Evolutionary conservation across 1,140 invertebrate species (phyloP), one percentile per base, ranked within the genome.

Genomic region (Rhynchophorus ferrugineus): DNA sequence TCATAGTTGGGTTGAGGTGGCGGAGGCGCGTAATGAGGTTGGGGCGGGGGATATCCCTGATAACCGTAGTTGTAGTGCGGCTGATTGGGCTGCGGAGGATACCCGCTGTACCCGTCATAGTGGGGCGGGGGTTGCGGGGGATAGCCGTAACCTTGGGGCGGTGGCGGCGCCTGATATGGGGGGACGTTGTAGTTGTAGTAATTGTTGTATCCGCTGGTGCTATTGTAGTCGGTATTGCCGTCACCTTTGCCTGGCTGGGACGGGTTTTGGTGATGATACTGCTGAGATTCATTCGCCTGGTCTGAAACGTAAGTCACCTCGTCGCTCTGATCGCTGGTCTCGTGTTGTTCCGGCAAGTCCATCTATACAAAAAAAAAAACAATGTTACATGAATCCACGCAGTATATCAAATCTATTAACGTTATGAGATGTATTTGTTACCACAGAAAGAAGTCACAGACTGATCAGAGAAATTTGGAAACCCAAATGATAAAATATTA

Each of bases 1-100:
- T 62, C 51, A 44, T 62, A 61, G 2, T 55, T 58, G 7, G 58
- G 55, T 34, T 64, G 60, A 13, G 64, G 57, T 34, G 63, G 63
- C 17, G 61, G 61, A 18, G 63, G 48, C 11, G 59, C 59, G 52
- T 62, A 61, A 29, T 61, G 61, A 38, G 53, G 60, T 22, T 62
- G 62, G 0, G 58, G 48, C 20, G 63, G 63, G 0, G 65, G 56
- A 44, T 62, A 61, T 39, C 56, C 61, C 37, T 66, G 64, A 22
- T 59, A 58, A 24, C 60, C 55, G 41, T 63, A 67, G 47, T 62
- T 65, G 41, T 66, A 66, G 39, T 65, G 67, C 3, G 62, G 67
- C 43, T 58, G 60, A 37, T 59, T 60, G 0, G 51, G 49, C 39
- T 53, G 58, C 34, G 59, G 67, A 0, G 55, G 49, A 43, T 67